phyloP scores from a whole-genome alignment of 1,140 invertebrate species.

The Caerostris darwini region DNA sequence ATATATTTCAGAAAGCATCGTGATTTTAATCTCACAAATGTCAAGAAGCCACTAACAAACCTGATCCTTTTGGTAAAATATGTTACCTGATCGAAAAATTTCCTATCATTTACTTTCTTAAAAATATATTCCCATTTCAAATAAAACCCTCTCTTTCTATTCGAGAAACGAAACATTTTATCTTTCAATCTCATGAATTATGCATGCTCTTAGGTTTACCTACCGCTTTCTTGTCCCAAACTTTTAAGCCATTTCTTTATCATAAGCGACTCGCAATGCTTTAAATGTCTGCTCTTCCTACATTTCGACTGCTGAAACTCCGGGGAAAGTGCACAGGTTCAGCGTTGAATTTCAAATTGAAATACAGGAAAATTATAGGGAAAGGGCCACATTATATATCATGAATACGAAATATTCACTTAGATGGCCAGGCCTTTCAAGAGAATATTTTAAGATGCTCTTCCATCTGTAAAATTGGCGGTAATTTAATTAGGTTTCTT shows the following conservation, averaged over 20 bases:
- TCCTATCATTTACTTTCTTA: constrained; percentile 32
- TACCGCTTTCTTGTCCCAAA: constrained; percentile 31
- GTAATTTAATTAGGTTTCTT: too few species aligned
- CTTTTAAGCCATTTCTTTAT: constrained; percentile 51
- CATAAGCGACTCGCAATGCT: constrained; percentile 17
- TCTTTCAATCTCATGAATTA: constrained; percentile 27
- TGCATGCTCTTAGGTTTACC: constrained; percentile 39
- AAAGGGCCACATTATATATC: background rate
- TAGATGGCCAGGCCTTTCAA: background rate
- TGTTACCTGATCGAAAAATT: constrained; percentile 34
- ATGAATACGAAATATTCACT: background rate
- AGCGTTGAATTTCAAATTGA: constrained; percentile 27
- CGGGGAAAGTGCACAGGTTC: background rate
- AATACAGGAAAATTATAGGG: background rate
- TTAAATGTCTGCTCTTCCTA: constrained; percentile 8
- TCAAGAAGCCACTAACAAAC: background rate
- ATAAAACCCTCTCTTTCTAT: constrained; percentile 25
- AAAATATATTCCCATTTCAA: constrained; percentile 10
- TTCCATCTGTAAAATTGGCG: background rate
- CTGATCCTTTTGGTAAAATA: background rate
- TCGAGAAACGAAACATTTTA: constrained; percentile 44
- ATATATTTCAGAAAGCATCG: background rate
- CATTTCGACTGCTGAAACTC: background rate
- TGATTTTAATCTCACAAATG: background rate
- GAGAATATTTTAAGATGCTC: background rate